Base-by-base conservation (phyloP, 2,797 vertebrate species). In the Simalia tracyae region DNA sequence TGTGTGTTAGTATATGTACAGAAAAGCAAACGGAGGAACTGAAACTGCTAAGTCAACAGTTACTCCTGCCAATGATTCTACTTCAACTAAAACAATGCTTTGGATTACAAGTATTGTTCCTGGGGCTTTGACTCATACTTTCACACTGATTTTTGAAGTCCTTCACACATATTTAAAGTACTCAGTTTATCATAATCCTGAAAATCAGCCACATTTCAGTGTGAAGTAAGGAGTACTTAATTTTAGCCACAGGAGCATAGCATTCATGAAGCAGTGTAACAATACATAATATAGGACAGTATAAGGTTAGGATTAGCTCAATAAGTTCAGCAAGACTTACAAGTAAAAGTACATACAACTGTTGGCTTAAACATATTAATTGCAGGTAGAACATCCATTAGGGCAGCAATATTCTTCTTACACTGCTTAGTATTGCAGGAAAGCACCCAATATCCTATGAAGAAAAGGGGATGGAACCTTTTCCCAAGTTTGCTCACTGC, bases 61-160 rank as follows among this genome's bases (percentile, higher is more conserved):
- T 86, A 36, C 59, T 22, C 22, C 66, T 91, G 89, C 89, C 90
- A 91, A 84, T 14, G 56, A 89, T 89, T 92, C 89, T 89, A 54
- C 64, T 86, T 84, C 66, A 91, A 42, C 64, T 59, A 91, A 86
- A 92, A 92, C 68, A 86, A 76, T 54, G n/a, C 26, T n/a, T 89
- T 86, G 84, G n/a, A 68, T 68, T 88, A 57, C 19, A 76, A 28
- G 14, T 4, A 36, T 2, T 85, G 10, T 92, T 90, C 72, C 86
- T 92, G 26, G 89, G 50, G 19, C 56, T 81, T 64, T 90, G 17
- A 76, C 9, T 84, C 61, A 89, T 85, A 22, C 15, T 36, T 66
- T 59, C 50, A 31, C 14, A 22, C 28, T 54, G 36, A 50, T 10
- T 54, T 90, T 31, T 24, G 84, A 5, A 61, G 72, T 46, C 60